Evolutionary conservation across 2,797 vertebrate species (phyloP).

Genomic region (Semotilus atromaculatus): DNA sequence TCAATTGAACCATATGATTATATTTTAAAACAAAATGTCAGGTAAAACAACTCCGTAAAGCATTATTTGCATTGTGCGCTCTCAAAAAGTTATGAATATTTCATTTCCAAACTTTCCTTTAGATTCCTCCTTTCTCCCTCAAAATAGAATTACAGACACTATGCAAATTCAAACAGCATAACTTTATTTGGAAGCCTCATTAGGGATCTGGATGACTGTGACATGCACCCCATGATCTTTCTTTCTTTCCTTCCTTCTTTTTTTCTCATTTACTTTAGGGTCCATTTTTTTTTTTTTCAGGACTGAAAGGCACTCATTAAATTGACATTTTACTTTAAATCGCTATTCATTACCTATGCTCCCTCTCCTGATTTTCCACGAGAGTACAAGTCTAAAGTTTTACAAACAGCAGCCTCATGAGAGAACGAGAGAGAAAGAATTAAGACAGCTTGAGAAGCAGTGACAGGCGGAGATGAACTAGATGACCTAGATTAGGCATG

Average conservation of each 20-base stretch:
- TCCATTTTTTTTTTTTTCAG: conserved; percentile 50
- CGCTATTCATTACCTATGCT: conserved; percentile 63
- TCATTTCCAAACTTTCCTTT: conserved; percentile 51
- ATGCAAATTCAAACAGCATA: conserved; percentile 56
- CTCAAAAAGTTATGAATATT: conserved; percentile 45
- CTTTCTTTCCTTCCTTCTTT: conserved; percentile 41
- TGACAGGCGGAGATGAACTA: conserved; percentile 61
- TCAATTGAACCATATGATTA: background rate
- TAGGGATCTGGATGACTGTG: conserved; percentile 59
- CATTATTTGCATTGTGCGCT: conserved; percentile 16
- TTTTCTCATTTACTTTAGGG: conserved; percentile 48
- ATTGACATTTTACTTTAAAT: conserved; percentile 61
- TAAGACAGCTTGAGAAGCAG: conserved; percentile 54
- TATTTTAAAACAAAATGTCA: background rate
- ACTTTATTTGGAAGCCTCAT: conserved; percentile 62
- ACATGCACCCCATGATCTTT: conserved; percentile 54
- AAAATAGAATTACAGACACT: conserved; percentile 62
- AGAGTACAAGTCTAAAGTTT: conserved; percentile 63
- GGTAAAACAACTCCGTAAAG: background rate
- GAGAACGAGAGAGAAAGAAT: conserved; percentile 46
- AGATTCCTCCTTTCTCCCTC: conserved; percentile 42
- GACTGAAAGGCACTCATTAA: conserved; percentile 59
- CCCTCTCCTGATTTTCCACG: conserved; percentile 69
- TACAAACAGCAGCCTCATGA: conserved; percentile 58
- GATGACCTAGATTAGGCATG: conserved; percentile 64